Evolutionary conservation across 2,888 invertebrate genomes (phyloP).

Genomic region (Drosophila fulvimacula): DNA sequence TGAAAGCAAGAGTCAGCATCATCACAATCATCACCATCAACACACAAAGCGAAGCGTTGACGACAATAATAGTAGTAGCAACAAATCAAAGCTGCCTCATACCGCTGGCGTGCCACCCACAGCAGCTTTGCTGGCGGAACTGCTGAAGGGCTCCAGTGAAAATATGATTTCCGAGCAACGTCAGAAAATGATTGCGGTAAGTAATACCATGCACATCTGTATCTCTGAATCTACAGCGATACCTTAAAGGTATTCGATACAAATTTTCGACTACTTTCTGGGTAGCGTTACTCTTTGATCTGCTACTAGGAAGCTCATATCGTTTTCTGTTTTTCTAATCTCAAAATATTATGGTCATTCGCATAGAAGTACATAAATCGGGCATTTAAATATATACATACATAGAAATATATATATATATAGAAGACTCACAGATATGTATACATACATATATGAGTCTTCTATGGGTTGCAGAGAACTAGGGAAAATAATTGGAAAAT

Average conservation of each 20-base stretch:
- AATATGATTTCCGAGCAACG: conserved; percentile 88
- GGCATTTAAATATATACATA: background rate
- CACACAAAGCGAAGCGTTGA: conserved; percentile 79
- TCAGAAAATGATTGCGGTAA: conserved; percentile 83
- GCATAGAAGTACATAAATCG: conserved; percentile 17
- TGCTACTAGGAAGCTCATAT: conserved; percentile 12
- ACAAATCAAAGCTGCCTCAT: conserved; percentile 52
- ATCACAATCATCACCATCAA: conserved; percentile 61
- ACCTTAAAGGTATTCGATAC: background rate
- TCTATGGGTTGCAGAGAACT: conserved; percentile 32
- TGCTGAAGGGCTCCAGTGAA: conserved; percentile 92
- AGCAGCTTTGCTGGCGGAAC: conserved; percentile 90
- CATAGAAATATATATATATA: background rate
- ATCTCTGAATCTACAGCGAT: background rate
- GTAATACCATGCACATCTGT: conserved; percentile 44
- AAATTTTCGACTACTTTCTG: background rate
- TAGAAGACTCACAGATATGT: background rate
- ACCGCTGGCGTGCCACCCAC: conserved; percentile 84
- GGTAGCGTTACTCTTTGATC: conserved; percentile 12
- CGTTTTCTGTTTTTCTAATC: conserved; percentile 1
- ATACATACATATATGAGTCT: conserved; percentile 7
- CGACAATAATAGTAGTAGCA: conserved; percentile 44
- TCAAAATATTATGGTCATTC: conserved; percentile 29
- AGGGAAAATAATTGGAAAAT: conserved; percentile 46
- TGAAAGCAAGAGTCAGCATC: conserved; percentile 50